phyloP scores from a whole-genome alignment of 2,113 vertebrate species.

The Daphoenositta chrysoptera region DNA sequence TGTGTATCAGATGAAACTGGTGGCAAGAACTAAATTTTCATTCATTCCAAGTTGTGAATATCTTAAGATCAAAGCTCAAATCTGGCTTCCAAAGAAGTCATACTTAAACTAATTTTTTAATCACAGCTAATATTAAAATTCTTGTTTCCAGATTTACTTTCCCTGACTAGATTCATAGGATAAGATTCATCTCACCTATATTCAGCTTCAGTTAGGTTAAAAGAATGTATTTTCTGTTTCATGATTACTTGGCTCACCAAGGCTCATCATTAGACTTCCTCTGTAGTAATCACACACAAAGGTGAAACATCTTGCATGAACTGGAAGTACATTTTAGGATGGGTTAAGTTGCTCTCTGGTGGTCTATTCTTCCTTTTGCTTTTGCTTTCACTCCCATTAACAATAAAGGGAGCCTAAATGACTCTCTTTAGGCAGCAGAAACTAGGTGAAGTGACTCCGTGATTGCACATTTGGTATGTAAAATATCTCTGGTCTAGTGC shows the following conservation, averaged over 20 bases:
- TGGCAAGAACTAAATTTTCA: slow-evolving; percentile 12
- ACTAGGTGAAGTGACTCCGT: not conserved
- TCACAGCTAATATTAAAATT: not conserved
- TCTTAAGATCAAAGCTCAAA: slow-evolving; percentile 17
- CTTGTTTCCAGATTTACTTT: not conserved
- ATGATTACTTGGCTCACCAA: not conserved
- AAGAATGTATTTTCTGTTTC: not conserved
- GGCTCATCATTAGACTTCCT: not conserved
- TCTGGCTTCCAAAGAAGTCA: slow-evolving; percentile 21
- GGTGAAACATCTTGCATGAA: not conserved
- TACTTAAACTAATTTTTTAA: not conserved
- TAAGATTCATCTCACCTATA: not conserved
- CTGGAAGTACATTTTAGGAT: not conserved
- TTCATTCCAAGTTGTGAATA: not conserved
- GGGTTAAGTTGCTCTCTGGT: not conserved
- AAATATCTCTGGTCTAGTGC: not conserved
- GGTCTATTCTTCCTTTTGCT: not conserved
- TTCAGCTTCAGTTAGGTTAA: not conserved
- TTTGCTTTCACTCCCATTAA: not conserved
- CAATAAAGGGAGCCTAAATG: not conserved
- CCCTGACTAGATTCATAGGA: not conserved
- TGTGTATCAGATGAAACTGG: not conserved
- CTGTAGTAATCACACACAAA: not conserved
- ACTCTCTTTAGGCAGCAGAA: not conserved
- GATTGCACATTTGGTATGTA: not conserved